Conservation (phyloP, 2,888 invertebrate genomes). For the Junonia oenone region DNA sequence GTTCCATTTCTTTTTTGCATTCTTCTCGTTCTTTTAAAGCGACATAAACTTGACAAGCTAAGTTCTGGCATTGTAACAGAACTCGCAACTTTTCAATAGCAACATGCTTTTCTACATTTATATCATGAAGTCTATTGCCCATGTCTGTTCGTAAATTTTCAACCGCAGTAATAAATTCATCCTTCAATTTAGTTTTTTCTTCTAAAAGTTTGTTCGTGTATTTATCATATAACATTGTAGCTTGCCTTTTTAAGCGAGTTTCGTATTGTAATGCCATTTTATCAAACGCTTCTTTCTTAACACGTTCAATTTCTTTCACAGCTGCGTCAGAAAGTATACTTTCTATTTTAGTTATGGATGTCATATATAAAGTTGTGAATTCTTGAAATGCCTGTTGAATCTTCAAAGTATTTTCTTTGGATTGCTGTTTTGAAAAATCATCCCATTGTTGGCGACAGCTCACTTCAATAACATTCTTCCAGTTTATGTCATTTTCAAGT, state of each 20-base stretch:
- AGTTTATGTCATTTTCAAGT: slow-evolving; percentile 44
- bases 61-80: slow-evolving; percentile 54
- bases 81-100: slow-evolving; percentile 55
- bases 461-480: slow-evolving; percentile 44
- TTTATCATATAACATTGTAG: slow-evolving; percentile 47
- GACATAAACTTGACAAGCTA: slow-evolving; percentile 68
- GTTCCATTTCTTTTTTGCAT: slow-evolving; percentile 46
- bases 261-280: slow-evolving; percentile 49
- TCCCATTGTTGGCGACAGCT: slow-evolving; percentile 40
- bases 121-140: slow-evolving; percentile 48
- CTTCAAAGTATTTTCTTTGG: slow-evolving; percentile 42
- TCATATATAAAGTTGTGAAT: slow-evolving; percentile 46
- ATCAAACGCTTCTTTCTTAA: slow-evolving; percentile 38
- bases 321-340: slow-evolving; percentile 47
- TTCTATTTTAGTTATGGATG: slow-evolving; percentile 54
- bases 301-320: slow-evolving; percentile 44
- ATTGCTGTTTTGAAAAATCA: slow-evolving; percentile 36
- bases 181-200: slow-evolving; percentile 47
- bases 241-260: slow-evolving; percentile 47
- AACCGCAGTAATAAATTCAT: slow-evolving; percentile 43
- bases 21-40: slow-evolving; percentile 63
- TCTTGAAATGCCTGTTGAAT: slow-evolving; percentile 48
- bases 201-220: slow-evolving; percentile 45
- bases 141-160: slow-evolving; percentile 37
- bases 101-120: slow-evolving; percentile 59